Percentiles rank a stretch among this genome's conserved stretches.
Evolutionary conservation across 1,140 invertebrate genomes (phyloP).

Genomic region (Drosophila tristis): DNA sequence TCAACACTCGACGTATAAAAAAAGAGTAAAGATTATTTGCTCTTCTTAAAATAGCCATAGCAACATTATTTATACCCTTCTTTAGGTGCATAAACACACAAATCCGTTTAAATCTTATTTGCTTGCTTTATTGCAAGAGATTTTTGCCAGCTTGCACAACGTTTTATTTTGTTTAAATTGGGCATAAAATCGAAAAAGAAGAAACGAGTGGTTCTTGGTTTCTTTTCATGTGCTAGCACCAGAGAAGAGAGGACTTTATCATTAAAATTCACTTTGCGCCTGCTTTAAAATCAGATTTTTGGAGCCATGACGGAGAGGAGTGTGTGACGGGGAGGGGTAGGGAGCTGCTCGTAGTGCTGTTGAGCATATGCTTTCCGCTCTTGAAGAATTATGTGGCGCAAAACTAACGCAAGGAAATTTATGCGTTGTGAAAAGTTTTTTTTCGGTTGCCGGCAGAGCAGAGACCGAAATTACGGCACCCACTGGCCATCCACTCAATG

Average conservation of each 20-base stretch:
- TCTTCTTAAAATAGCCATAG: too few species aligned
- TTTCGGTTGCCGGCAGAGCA: conserved; percentile 22
- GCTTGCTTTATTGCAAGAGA: not conserved
- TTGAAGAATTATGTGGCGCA: conserved; percentile 75
- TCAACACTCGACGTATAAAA: too few species aligned
- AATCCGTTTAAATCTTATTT: too few species aligned
- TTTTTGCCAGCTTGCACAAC: not conserved
- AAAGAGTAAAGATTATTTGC: too few species aligned
- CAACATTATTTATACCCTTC: too few species aligned
- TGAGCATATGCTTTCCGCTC: conserved; percentile 67
- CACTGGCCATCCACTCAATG: conserved; percentile 70
- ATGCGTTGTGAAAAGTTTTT: conserved; percentile 79
- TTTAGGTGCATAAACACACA: too few species aligned
- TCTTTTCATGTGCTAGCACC: conserved; percentile 3
- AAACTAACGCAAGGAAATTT: conserved; percentile 78
- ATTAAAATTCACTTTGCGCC: conserved; percentile 76
- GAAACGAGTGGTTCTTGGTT: conserved; percentile 10
- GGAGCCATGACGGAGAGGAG: conserved; percentile 17
- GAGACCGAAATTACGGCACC: conserved; percentile 44
- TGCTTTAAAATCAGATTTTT: conserved; percentile 75
- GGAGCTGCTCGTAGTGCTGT: conserved; percentile 16
- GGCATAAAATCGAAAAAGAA: conserved; percentile 37
- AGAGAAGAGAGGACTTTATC: conserved; percentile 19
- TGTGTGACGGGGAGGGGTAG: not conserved
- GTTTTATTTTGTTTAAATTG: conserved; percentile 34